phyloP scores from a whole-genome alignment of 2,113 vertebrate species.

The Puffinus mauretanicus region DNA sequence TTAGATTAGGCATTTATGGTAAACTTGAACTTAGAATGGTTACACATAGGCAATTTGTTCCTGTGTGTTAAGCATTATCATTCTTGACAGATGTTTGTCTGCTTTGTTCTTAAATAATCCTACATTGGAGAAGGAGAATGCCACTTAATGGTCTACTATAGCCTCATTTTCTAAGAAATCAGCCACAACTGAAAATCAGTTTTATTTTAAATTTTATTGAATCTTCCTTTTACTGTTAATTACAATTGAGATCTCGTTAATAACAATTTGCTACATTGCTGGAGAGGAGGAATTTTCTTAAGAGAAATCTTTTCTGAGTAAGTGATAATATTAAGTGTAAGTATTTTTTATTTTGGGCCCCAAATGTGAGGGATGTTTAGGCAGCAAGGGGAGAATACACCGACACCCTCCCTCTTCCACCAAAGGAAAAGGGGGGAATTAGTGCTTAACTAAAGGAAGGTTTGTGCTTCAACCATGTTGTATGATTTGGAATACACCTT shows the following conservation, averaged over 20 bases:
- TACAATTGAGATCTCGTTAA: neutral
- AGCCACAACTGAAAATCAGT: neutral
- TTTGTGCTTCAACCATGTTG: neutral
- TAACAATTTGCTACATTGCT: neutral
- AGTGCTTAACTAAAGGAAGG: neutral
- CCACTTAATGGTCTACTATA: neutral
- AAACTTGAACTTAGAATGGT: neutral
- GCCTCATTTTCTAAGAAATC: neutral
- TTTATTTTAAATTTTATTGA: neutral
- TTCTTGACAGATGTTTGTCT: neutral
- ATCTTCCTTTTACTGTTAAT: neutral
- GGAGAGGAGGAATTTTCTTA: neutral
- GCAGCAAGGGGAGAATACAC: neutral
- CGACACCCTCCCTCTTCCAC: fast-evolving
- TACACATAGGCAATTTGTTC: neutral
- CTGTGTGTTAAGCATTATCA: neutral
- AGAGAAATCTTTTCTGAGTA: neutral
- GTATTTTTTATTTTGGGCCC: neutral
- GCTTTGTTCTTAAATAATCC: neutral
- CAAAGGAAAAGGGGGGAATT: neutral
- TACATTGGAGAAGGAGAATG: neutral
- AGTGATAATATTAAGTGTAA: neutral
- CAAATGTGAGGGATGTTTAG: neutral
- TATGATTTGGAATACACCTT: neutral
- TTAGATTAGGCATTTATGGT: neutral